Base-by-base conservation (phyloP, 2,797 vertebrate species). In the Mastacembelus armatus region DNA sequence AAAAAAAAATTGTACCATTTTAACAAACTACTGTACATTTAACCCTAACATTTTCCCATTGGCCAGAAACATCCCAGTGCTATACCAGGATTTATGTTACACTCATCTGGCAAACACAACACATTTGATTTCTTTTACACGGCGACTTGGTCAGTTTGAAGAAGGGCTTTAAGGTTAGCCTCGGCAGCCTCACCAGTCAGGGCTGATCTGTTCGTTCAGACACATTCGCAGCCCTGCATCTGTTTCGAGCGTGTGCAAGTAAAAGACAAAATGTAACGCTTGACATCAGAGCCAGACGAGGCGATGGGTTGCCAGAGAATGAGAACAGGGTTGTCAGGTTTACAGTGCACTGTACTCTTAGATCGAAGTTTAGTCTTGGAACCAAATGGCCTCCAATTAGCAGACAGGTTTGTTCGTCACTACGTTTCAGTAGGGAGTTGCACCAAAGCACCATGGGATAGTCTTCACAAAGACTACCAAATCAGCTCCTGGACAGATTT, bases 21-120 rank as follows among this genome's bases (percentile, higher is more conserved):
- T 74, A 92, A 89, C 86, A 86, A 86, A 87, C 86, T 88, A 89
- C 89, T 92, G 88, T 91, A 93, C 92, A 92, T 80, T 71, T 62
- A 80, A 87, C 77, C 87, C 78, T 39, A 88, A 89, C 85, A 87
- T 85, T 88, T 83, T 87, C 78, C 85, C 69, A 70, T 74, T 64
- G 66, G 80, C 84, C 87, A 85, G 74, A 81, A 73, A 77, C 35
- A 50, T 69, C 81, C 77, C 44, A 61, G 82, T 67, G 67, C 70
- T 79, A 73, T 67, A 56, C 63, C 60, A 52, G 78, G 74, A 68
- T 69, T 70, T 44, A 75, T 59, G 61, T 70, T 32, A 69, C 70
- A 83, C 62, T 71, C 77, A 61, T 81, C 80, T 72, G 74, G 74
- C 70, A 78, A 82, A 79, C 42, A 80, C 61, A 78, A 89, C 80